Evolutionary conservation across 1,140 invertebrate species (phyloP).

Genomic region (Psilanteris sp.): DNA sequence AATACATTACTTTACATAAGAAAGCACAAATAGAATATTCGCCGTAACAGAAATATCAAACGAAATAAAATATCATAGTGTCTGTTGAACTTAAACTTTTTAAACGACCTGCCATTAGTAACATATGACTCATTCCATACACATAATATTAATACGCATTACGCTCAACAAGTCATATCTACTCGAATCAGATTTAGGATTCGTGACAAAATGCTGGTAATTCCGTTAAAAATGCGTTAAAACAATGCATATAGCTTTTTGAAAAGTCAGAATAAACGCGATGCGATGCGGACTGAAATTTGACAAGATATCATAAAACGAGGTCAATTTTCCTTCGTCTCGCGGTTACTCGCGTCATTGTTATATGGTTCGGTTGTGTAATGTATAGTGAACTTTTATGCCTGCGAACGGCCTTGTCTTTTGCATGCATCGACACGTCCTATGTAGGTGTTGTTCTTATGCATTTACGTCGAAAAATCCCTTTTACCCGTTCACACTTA

Average conservation of each 20-base stretch:
- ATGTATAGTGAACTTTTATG: slow-evolving; percentile 61
- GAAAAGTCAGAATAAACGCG: not conserved
- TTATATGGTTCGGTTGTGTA: slow-evolving; percentile 58
- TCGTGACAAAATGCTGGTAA: too few relatives aligned
- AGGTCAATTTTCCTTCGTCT: slow-evolving; percentile 55
- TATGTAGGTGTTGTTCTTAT: slow-evolving; percentile 47
- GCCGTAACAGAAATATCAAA: too few relatives aligned
- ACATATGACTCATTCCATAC: too few relatives aligned
- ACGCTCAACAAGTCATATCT: too few relatives aligned
- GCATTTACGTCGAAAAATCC: slow-evolving; percentile 54
- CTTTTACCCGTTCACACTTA: slow-evolving; percentile 63
- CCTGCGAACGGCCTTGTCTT: slow-evolving; percentile 63
- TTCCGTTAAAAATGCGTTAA: too few relatives aligned
- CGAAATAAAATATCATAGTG: too few relatives aligned
- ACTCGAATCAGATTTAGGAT: too few relatives aligned
- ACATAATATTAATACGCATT: too few relatives aligned
- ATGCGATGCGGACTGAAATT: slow-evolving; percentile 20
- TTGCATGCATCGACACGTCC: slow-evolving; percentile 50
- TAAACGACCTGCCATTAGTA: too few relatives aligned
- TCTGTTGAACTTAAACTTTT: too few relatives aligned
- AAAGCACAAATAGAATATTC: too few relatives aligned
- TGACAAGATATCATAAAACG: slow-evolving; percentile 48
- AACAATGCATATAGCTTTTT: not conserved
- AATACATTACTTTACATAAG: too few relatives aligned
- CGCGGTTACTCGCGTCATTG: slow-evolving; percentile 54